Percentiles rank a stretch among this genome's conserved stretches.
Evolutionary conservation across 2,113 vertebrate species (phyloP).

Genomic region (Pyrgilauda ruficollis): DNA sequence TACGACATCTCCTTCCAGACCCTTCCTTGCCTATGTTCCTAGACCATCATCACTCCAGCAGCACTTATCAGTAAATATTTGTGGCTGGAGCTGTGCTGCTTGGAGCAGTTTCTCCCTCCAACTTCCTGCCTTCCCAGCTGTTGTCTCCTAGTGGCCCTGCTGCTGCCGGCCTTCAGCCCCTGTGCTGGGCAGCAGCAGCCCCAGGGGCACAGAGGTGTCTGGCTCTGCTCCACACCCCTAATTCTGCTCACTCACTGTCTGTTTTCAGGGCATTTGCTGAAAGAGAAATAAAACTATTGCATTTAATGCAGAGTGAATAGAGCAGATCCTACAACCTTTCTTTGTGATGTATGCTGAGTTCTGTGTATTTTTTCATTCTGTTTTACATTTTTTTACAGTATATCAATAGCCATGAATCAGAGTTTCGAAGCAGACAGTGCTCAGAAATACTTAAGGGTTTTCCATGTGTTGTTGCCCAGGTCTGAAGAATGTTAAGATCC

Average conservation of each 20-base stretch:
- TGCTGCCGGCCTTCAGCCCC: neutral
- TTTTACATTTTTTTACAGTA: neutral
- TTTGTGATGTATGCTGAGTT: neutral
- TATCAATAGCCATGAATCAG: neutral
- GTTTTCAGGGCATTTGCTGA: neutral
- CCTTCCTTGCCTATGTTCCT: neutral
- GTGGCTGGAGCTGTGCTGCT: neutral
- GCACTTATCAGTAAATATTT: neutral
- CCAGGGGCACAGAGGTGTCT: neutral
- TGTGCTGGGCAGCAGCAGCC: neutral
- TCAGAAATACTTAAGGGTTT: neutral
- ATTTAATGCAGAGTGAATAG: neutral
- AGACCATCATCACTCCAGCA: neutral
- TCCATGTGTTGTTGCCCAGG: neutral
- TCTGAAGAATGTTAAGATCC: neutral
- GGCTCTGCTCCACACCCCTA: neutral
- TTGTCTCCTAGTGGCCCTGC: rapidly evolving
- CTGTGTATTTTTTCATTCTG: neutral
- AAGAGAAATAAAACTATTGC: neutral
- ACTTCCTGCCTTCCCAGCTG: neutral
- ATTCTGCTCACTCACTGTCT: neutral
- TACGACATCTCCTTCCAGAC: neutral
- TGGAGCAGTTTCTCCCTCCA: rapidly evolving
- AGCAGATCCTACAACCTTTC: neutral
- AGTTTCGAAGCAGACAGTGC: neutral